Evolutionary conservation across 2,113 vertebrate genomes (phyloP), one percentile per base, ranked within the genome.

Genomic region (Hirundichthys speculiger): DNA sequence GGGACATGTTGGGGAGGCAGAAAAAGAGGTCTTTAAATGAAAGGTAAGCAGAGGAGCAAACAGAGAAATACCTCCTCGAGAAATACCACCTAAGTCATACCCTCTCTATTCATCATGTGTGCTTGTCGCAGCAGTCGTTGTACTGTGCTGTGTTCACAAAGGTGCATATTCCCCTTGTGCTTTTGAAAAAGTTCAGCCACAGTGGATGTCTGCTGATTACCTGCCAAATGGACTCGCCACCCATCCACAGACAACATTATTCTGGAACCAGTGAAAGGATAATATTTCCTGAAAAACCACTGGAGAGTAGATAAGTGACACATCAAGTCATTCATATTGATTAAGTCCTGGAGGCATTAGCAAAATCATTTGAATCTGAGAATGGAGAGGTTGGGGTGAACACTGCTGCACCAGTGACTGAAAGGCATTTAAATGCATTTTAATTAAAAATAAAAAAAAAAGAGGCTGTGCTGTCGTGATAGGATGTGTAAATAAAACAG

Each of bases 251-350:
- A 77, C 12, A 18, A 51, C 34, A 69, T 77, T 70, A 65, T 77
- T 81, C 69, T 77, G 49, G 40, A 56, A 59, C 48, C 1, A 25
- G 51, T 39, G 74, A 67, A n/a, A 22, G 70, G 73, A 67, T 75
- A 73, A 72, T 62, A 82, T 85, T 80, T 80, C 75, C 54, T 80
- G 75, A 81, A 86, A 80, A 83, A 63, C 49, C 82, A 72, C 77
- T 70, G 41, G 7, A 60, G 71, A 63, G 71, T 69, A 84, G 82
- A 87, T 86, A 88, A 87, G 73, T 56, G 85, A 85, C 79, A 85
- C 85, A 65, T 83, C 73, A 66, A 87, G 75, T 80, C 79, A 79
- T 81, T 80, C 78, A 84, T 87, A 87, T 87, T 82, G 88, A 90
- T 90, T 65, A 75, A 57, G 64, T 75, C 69, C 66, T 34, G 64